phyloP scores from a whole-genome alignment of 2,888 invertebrate genomes.

The Anthrax anthrax region DNA sequence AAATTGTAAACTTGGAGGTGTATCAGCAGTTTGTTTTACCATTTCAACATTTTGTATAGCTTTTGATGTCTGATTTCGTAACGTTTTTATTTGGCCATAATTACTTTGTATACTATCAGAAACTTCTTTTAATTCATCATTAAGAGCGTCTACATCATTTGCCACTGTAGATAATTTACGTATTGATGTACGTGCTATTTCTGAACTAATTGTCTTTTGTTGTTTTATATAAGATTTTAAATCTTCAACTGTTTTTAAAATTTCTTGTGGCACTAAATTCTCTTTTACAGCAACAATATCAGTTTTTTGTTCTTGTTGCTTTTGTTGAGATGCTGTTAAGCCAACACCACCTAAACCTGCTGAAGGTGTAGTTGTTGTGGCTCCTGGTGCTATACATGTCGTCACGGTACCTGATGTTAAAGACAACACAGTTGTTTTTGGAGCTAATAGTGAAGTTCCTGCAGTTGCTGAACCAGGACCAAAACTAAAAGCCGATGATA shows the following conservation, averaged over 20 bases:
- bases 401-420: slow-evolving; percentile 22
- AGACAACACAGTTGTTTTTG: slow-evolving; percentile 4
- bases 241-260: slow-evolving; percentile 58
- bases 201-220: slow-evolving; percentile 68
- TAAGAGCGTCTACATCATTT: slow-evolving; percentile 25
- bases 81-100: slow-evolving; percentile 29
- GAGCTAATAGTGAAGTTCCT: not conserved
- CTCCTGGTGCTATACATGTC: slow-evolving; percentile 12
- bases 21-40: slow-evolving; percentile 63
- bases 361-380: slow-evolving; percentile 20
- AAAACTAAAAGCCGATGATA: not conserved
- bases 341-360: slow-evolving; percentile 32
- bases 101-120: slow-evolving; percentile 29
- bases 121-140: slow-evolving; percentile 28
- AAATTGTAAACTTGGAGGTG: slow-evolving; percentile 58
- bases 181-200: slow-evolving; percentile 55
- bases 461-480: not conserved
- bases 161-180: slow-evolving; percentile 29
- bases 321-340: slow-evolving; percentile 29
- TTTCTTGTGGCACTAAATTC: slow-evolving; percentile 54
- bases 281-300: slow-evolving; percentile 32
- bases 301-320: slow-evolving; percentile 28
- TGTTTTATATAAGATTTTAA: slow-evolving; percentile 76
- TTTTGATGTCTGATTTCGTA: slow-evolving; percentile 58
- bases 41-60: slow-evolving; percentile 61